Evolutionary conservation across 2,797 vertebrate species (phyloP).

Genomic region (Mormyrops attenuatus): DNA sequence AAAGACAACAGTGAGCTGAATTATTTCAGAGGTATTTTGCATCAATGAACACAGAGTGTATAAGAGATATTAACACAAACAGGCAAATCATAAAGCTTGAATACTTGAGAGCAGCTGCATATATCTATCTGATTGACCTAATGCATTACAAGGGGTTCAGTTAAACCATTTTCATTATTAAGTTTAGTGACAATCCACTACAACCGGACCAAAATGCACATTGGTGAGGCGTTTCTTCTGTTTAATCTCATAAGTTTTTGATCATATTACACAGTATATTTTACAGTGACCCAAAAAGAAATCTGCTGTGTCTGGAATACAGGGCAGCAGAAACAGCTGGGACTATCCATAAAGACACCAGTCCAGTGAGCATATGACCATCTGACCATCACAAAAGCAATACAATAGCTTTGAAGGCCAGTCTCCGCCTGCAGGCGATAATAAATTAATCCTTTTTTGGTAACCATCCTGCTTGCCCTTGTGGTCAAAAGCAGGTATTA

Average conservation of each 20-base stretch:
- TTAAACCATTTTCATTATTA: background rate
- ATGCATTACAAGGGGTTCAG: background rate
- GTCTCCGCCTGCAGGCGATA: background rate
- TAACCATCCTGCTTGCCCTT: background rate
- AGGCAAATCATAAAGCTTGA: background rate
- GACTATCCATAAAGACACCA: conserved; percentile 7
- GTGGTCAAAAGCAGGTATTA: background rate
- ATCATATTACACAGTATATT: background rate
- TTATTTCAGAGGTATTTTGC: background rate
- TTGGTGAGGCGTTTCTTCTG: background rate
- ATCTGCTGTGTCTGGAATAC: background rate
- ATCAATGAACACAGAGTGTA: background rate
- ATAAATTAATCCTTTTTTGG: background rate
- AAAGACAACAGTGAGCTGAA: background rate
- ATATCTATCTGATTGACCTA: background rate
- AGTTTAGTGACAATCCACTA: background rate
- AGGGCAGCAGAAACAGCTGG: background rate
- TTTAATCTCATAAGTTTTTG: background rate
- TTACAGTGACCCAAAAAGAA: background rate
- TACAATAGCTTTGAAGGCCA: background rate
- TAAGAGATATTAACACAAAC: background rate
- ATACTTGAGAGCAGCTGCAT: background rate
- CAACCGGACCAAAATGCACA: background rate
- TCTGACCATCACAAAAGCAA: background rate
- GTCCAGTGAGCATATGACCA: background rate